Evolutionary conservation across 2,888 invertebrate genomes (phyloP).

Genomic region (Lysandra coridon): DNA sequence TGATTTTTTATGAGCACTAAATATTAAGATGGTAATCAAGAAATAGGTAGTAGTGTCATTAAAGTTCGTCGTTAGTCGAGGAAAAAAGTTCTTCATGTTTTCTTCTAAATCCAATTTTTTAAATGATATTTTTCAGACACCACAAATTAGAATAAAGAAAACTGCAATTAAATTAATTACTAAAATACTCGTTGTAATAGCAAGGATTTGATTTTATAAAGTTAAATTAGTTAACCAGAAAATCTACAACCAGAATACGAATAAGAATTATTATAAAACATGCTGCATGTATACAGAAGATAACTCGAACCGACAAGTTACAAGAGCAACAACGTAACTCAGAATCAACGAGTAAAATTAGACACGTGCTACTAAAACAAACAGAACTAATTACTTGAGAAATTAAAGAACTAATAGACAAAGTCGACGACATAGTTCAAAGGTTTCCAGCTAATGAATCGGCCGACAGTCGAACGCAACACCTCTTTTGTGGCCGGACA

Average conservation of each 20-base stretch:
- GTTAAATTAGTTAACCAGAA: not conserved
- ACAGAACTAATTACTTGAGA: constrained; percentile 50
- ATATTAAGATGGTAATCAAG: no score
- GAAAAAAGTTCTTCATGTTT: not conserved
- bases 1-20: not conserved
- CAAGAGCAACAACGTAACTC: constrained; percentile 23
- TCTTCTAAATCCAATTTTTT: not conserved
- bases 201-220: not conserved
- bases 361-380: constrained; percentile 38
- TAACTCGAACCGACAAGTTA: constrained; percentile 27
- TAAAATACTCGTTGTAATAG: not conserved
- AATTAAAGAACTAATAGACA: constrained; percentile 58
- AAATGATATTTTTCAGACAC: not conserved
- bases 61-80: no score
- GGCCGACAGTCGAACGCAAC: constrained; percentile 74
- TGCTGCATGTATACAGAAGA: not conserved
- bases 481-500: constrained; percentile 73
- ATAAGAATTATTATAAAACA: not conserved
- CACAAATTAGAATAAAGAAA: not conserved
- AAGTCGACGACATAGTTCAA: constrained; percentile 67
- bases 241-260: not conserved
- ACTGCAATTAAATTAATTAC: not conserved
- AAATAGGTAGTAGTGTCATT: no score
- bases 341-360: not conserved
- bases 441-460: constrained; percentile 74